Conservation (phyloP, 1,140 invertebrate species). For the Drosophila sechellia region DNA sequence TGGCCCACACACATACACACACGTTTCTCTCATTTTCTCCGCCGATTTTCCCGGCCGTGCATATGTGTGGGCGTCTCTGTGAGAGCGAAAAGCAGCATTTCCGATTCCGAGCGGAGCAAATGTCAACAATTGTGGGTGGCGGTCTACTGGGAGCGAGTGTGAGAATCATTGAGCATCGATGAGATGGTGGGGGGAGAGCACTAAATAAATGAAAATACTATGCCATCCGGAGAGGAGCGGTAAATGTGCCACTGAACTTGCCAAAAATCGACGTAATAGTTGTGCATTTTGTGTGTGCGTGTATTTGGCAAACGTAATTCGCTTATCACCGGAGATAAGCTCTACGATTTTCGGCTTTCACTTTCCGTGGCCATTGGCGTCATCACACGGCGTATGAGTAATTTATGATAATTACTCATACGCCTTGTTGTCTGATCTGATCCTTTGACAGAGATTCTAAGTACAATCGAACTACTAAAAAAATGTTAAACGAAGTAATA, state of each 20-base stretch:
- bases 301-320: neutral
- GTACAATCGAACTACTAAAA: neutral
- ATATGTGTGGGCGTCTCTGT: slow-evolving; percentile 19
- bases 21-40: slow-evolving; percentile 12
- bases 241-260: slow-evolving; percentile 41
- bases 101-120: slow-evolving; percentile 48
- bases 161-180: slow-evolving; percentile 28
- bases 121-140: slow-evolving; percentile 58
- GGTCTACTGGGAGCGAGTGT: slow-evolving; percentile 20
- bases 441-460: neutral
- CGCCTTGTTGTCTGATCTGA: slow-evolving; percentile 14
- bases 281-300: slow-evolving; percentile 27
- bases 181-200: slow-evolving; percentile 12
- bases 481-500: neutral
- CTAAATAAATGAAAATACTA: slow-evolving; percentile 3
- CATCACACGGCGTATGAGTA: slow-evolving; percentile 56
- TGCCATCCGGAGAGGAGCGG: neutral
- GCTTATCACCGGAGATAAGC: slow-evolving; percentile 47
- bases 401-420: slow-evolving; percentile 55
- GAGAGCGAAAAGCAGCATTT: slow-evolving; percentile 63
- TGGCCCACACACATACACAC: slow-evolving; percentile 37
- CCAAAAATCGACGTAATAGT: slow-evolving; percentile 46
- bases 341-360: slow-evolving; percentile 30
- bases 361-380: slow-evolving; percentile 46
- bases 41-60: slow-evolving; percentile 23